A percentile compares a stretch with the other conserved stretches of the same genome.
Evolutionary conservation across 2,113 vertebrate genomes (phyloP).

Genomic region (Camelus bactrianus): DNA sequence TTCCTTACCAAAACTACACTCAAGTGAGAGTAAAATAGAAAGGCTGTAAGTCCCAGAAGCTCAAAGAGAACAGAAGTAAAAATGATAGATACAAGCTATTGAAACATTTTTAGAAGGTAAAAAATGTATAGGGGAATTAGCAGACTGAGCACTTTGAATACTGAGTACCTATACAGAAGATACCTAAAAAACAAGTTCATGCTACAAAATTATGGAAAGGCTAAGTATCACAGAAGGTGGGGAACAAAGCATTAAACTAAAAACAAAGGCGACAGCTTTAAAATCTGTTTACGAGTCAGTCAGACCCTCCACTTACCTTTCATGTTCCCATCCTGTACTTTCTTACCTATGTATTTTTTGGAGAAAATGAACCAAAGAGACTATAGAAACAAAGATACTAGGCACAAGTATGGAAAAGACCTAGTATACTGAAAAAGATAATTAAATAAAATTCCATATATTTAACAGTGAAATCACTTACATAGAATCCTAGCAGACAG

Average conservation of each 20-base stretch:
- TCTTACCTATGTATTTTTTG: background rate
- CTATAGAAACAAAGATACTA: background rate
- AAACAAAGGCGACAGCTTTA: background rate
- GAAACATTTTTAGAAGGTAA: slow-evolving; percentile 34
- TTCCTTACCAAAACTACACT: background rate
- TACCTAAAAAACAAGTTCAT: background rate
- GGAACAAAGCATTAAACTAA: background rate
- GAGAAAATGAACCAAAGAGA: background rate
- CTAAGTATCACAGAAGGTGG: background rate
- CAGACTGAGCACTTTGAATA: background rate
- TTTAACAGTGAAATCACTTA: background rate
- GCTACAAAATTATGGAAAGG: background rate
- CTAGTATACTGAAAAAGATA: background rate
- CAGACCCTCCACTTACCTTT: background rate
- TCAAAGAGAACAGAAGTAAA: slow-evolving; percentile 47
- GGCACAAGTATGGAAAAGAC: background rate
- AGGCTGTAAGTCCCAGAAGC: slow-evolving; percentile 4
- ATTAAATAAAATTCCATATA: slow-evolving; percentile 5
- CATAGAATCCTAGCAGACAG: slow-evolving; percentile 2
- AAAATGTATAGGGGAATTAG: background rate
- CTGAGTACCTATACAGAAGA: background rate
- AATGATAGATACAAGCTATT: background rate
- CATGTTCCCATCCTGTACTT: background rate
- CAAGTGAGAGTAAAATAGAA: background rate
- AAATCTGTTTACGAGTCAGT: background rate